Evolutionary conservation across 2,888 invertebrate species (phyloP), one percentile per base, ranked within the genome.

Genomic region (Cantharis flavilabris): DNA sequence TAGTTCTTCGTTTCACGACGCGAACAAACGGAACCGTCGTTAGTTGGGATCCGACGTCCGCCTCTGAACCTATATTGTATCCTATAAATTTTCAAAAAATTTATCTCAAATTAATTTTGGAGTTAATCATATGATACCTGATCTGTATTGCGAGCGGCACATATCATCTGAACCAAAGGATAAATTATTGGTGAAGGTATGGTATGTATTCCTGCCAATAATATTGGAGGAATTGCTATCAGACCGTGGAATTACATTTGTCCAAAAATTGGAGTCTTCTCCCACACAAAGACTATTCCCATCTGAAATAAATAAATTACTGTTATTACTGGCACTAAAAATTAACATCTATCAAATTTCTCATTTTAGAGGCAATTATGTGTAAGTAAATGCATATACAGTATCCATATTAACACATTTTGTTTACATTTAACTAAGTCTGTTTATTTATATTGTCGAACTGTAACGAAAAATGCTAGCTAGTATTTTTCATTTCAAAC

Each of bases 1-100:
- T 97, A 80, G 94, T 95, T 75, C 97, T 89, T 74, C 96, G 90
- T 85, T 96, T 97, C n/a, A 94, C 93, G 0, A 93, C 90, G 63
- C 91, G 87, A 16, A 90, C 90, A 76, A 89, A 90, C 18, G 90
- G 88, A 7, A 76, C 69, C 33, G 73, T 72, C 11, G 84, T 88
- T 82, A 79, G 83, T 83, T 81, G 85, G 81, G 81, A 83, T 83
- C 76, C 86, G 82, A 81, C 84, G 84, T 73, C 82, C 72, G 33
- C 81, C 80, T 82, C 80, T 1, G 80, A 79, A 18, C 69, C 62
- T n/a, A 76, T 73, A 9, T 79, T 69, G 62, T 76, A 74, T 70
- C 80, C 76, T 67, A 14, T n/a, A 26, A 26, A 67, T 9, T 18
- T 9, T 9, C 7, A 11, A 4, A 14, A 16, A 63, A 71, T 65